These are phyloP conservation scores for Caranx melampygus DNA, from an alignment of 2,113 vertebrate genomes.

Conservation along the genomic window DNA sequence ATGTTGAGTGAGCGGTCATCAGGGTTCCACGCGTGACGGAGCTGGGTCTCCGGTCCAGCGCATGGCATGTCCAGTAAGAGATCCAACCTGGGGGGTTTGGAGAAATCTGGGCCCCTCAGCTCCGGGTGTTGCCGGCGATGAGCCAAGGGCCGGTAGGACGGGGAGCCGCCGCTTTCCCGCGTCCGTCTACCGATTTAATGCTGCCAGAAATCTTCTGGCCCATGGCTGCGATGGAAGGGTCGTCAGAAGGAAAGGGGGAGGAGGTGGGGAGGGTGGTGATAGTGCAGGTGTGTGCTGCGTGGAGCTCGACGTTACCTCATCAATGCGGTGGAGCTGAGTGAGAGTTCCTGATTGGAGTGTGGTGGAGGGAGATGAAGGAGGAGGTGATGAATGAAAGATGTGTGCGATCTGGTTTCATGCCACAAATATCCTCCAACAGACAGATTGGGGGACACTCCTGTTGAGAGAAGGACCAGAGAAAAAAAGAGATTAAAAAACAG, in stretches of 20 bases:
- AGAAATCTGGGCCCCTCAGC: slow-evolving; percentile 89
- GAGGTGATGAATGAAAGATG: slow-evolving; percentile 52
- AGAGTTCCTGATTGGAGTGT: slow-evolving; percentile 34
- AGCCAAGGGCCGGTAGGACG: slow-evolving; percentile 86
- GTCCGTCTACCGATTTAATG: slow-evolving; percentile 95
- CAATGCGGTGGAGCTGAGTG: slow-evolving; percentile 78
- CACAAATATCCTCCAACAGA: slow-evolving; percentile 60
- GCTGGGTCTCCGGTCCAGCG: slow-evolving; percentile 86
- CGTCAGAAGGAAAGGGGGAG: slow-evolving; percentile 33
- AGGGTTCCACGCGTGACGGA: slow-evolving; percentile 94
- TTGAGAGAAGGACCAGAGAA: slow-evolving; percentile 45
- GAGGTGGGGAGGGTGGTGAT: slow-evolving; percentile 27
- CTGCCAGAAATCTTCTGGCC: slow-evolving; percentile 98
- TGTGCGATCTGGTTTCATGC: slow-evolving; percentile 67
- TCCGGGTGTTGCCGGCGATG: slow-evolving; percentile 87
- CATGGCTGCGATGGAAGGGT: slow-evolving; percentile 84
- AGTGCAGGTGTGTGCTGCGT: slow-evolving; percentile 68
- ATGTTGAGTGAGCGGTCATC: slow-evolving; percentile 98
- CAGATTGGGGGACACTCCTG: slow-evolving; percentile 52
- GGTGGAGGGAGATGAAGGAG: slow-evolving; percentile 59
- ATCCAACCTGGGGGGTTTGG: slow-evolving; percentile 91
- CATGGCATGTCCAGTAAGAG: slow-evolving; percentile 96
- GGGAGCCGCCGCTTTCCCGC: slow-evolving; percentile 84
- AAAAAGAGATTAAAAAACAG: neutral
- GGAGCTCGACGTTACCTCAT: slow-evolving; percentile 90